A percentile compares a stretch with the other conserved stretches of the same genome.
phyloP scores from a whole-genome alignment of 1,140 invertebrate genomes.

The Nephila pilipes region DNA sequence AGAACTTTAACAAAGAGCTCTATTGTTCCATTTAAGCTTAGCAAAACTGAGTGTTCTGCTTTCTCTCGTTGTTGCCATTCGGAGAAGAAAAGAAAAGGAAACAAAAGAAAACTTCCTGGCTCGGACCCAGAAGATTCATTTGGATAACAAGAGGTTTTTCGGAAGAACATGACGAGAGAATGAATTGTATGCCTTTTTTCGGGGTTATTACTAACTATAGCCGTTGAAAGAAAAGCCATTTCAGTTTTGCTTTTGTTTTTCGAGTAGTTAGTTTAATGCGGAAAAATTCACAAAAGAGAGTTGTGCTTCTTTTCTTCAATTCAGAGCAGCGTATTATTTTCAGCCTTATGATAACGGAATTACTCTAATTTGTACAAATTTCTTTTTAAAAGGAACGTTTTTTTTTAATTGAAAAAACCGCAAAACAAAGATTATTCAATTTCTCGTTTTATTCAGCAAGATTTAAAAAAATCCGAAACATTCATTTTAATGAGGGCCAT shows the following conservation, averaged over 20 bases:
- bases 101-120: constrained; percentile 38
- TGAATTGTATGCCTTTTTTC: constrained; percentile 1
- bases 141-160: constrained; percentile 12
- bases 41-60: constrained; percentile 1
- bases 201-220: constrained; percentile 10
- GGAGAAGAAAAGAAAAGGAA: neutral
- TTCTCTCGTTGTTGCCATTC: neutral
- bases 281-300: neutral
- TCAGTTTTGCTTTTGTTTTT: neutral
- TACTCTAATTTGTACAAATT: neutral
- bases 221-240: neutral
- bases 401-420: neutral
- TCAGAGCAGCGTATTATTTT: neutral
- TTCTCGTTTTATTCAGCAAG: neutral
- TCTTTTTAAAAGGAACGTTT: neutral
- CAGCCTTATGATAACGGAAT: neutral
- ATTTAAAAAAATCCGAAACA: neutral
- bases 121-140: constrained; percentile 26
- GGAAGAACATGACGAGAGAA: neutral
- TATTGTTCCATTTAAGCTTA: neutral
- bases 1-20: neutral
- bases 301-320: neutral
- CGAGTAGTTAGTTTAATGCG: neutral
- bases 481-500: no score
- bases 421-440: neutral